Conservation (phyloP, 2,888 invertebrate genomes). For the Steinernema hermaphroditum region DNA sequence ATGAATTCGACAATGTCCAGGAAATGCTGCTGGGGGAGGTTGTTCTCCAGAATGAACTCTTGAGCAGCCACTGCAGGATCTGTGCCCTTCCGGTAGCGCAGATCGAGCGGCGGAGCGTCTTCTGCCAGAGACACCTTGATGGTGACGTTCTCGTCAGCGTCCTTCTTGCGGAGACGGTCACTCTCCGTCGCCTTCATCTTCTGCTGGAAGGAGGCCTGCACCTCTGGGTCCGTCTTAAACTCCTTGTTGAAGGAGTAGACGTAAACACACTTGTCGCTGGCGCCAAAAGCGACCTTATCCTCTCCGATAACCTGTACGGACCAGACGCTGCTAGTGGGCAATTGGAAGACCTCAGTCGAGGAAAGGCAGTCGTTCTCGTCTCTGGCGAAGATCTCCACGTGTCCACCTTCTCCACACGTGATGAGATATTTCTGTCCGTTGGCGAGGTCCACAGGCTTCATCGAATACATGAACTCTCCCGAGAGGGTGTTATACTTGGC, state of each 20-base stretch:
- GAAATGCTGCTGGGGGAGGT: slow-evolving; percentile 38
- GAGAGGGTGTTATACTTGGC: slow-evolving; percentile 66
- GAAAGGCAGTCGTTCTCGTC: slow-evolving; percentile 23
- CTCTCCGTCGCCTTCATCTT: slow-evolving; percentile 11
- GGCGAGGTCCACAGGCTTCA: not conserved
- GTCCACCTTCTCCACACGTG: slow-evolving; percentile 56
- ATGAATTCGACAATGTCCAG: slow-evolving; percentile 58
- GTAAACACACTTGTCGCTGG: slow-evolving; percentile 83
- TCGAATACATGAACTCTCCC: slow-evolving; percentile 57
- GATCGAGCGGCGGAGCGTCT: slow-evolving; percentile 49
- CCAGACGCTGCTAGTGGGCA: slow-evolving; percentile 91
- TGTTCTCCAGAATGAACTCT: slow-evolving; percentile 50
- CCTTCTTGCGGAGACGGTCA: not conserved
- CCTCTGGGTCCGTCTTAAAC: slow-evolving; percentile 4
- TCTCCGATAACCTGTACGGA: slow-evolving; percentile 79
- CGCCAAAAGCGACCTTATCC: slow-evolving; percentile 87
- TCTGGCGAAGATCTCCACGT: slow-evolving; percentile 52
- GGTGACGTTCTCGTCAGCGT: slow-evolving; percentile 37
- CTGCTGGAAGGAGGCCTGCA: not conserved
- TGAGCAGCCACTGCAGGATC: slow-evolving; percentile 58
- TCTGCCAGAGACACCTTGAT: slow-evolving; percentile 63
- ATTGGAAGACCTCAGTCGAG: slow-evolving; percentile 69
- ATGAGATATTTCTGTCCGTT: slow-evolving; percentile 43
- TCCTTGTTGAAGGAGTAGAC: slow-evolving; percentile 75
- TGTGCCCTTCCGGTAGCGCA: slow-evolving; percentile 56